Evolutionary conservation across 2,888 invertebrate genomes (phyloP).

Genomic region (Drosophila atripex): DNA sequence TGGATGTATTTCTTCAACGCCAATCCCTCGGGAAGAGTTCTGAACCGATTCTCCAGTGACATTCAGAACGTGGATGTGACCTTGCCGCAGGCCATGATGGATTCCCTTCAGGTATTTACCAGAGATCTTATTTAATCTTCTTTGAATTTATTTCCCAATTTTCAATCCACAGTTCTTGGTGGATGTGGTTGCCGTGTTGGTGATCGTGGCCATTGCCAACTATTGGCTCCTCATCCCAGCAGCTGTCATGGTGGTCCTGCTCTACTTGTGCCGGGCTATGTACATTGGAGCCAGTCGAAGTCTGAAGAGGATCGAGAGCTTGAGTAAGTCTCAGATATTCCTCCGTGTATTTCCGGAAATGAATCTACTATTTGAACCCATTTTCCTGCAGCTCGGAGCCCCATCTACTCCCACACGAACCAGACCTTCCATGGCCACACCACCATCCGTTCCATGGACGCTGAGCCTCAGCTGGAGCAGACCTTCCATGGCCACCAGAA

Average conservation of each 20-base stretch:
- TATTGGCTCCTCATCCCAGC: conserved; percentile 87
- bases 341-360: not conserved
- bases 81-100: conserved; percentile 86
- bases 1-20: conserved; percentile 91
- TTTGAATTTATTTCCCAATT: not conserved
- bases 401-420: conserved; percentile 90
- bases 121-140: not conserved
- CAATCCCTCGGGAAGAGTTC: conserved; percentile 87
- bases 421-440: conserved; percentile 90
- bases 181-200: conserved; percentile 84
- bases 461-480: conserved; percentile 86
- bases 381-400: conserved; percentile 87
- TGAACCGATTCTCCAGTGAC: conserved; percentile 91
- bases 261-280: conserved; percentile 85
- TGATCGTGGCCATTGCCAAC: conserved; percentile 87
- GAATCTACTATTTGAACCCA: not conserved
- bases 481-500: conserved; percentile 87
- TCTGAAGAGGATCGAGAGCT: conserved; percentile 84
- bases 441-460: conserved; percentile 90
- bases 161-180: conserved; percentile 72
- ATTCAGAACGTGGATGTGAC: conserved; percentile 87
- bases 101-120: conserved; percentile 85
- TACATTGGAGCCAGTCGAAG: conserved; percentile 85
- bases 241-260: conserved; percentile 86
- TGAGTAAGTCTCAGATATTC: conserved; percentile 68